Evolutionary conservation across 2,888 invertebrate species (phyloP), one percentile per base, ranked within the genome.

Genomic region (Endotricha flammealis): DNA sequence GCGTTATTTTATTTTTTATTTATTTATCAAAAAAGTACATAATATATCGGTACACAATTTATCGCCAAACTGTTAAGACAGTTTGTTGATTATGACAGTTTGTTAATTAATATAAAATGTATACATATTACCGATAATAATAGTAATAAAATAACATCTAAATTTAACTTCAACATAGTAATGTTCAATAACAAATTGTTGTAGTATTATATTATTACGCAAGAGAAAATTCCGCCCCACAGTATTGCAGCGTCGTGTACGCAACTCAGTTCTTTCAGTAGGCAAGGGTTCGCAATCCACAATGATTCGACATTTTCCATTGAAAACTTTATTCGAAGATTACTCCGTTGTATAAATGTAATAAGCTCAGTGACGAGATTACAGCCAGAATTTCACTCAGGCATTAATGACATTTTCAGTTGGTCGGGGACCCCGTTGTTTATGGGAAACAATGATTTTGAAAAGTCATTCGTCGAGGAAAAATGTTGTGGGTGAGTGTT

Each of bases 391-490:
- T 82, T 83, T 82, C 80, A 80, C 82, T 83, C 79, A 74, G 79
- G 76, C 83, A 82, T 83, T 86, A 86, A 85, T 85, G 82, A 85
- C 81, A 82, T 85, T 85, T 82, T 82, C 83, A 81, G 78, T 79
- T 62, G 69, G 66, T 67, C 68, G 70, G 66, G 53, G 57, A 51
- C 43, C 44, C 65, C 61, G 70, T 79, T 77, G 81, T 80, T 82
- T 75, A 65, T 70, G 65, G 58, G 60, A 69, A 69, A 83, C 85
- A 83, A 85, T 82, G 70, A 70, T 83, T 82, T 73, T 80, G 83
- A 85, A n/a, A 83, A 83, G 85, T 85, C 85, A 85, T 76, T 81
- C 68, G 70, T 64, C 61, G 64, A 59, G 65, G 69, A 75, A 74
- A 75, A 74, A 69, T 68, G 46, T 59, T 38, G 45, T 34, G 44